These are phyloP conservation scores for Prionace glauca DNA, from an alignment of 2,797 vertebrate genomes.

Conservation along the genomic window DNA sequence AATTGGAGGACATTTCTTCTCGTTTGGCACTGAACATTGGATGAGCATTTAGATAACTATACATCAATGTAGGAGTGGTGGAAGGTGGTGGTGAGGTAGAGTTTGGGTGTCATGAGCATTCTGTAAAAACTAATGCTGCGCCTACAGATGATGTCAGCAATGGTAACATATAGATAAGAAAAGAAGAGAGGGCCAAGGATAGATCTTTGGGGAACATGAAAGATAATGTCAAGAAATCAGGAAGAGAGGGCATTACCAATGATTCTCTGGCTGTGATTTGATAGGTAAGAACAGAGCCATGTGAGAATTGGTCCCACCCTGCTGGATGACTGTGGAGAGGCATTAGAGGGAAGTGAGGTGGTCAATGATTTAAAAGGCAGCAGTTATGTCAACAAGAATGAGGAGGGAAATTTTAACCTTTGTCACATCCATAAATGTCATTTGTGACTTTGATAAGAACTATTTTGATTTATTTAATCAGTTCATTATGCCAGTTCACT, in stretches of 20 bases:
- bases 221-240: neutral
- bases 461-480: neutral
- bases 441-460: neutral
- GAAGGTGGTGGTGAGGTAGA: neutral
- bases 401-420: too few species aligned
- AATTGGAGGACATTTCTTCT: neutral
- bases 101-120: neutral
- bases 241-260: neutral
- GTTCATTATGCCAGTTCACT: neutral
- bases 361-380: too few species aligned
- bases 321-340: neutral
- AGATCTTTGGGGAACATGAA: neutral
- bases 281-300: neutral
- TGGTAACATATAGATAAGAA: neutral
- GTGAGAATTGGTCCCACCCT: too few species aligned
- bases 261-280: neutral
- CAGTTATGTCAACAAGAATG: neutral
- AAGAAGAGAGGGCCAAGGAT: neutral
- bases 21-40: neutral
- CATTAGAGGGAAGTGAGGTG: neutral
- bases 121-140: neutral
- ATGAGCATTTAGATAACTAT: neutral
- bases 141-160: neutral
- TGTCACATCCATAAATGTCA: neutral
- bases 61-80: neutral